phyloP scores from a whole-genome alignment of 2,797 vertebrate genomes.

The Semotilus atromaculatus region DNA sequence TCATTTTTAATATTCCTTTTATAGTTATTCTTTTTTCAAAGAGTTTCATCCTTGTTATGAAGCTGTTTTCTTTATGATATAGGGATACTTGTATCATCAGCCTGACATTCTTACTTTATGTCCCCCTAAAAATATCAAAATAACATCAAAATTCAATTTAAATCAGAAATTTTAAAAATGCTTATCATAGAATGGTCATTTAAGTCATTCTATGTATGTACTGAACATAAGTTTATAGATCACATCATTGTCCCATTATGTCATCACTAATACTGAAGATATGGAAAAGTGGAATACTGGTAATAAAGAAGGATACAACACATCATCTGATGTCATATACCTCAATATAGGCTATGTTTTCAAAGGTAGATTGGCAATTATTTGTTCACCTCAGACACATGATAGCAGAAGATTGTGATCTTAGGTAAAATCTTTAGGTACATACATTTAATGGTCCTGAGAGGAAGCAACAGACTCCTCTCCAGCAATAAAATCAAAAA shows the following conservation, averaged over 20 bases:
- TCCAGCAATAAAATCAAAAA: slow-evolving; percentile 31
- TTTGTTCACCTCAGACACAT: slow-evolving; percentile 34
- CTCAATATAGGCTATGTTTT: background rate
- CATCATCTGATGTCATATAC: background rate
- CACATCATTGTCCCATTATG: background rate
- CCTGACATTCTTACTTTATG: background rate
- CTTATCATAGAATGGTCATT: background rate
- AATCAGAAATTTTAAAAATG: background rate
- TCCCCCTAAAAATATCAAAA: background rate
- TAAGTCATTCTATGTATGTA: background rate
- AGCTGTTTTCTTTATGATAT: background rate
- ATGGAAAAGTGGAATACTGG: background rate
- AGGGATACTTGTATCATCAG: background rate
- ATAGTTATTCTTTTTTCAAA: background rate
- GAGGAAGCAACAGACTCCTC: slow-evolving; percentile 22
- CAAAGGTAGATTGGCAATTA: slow-evolving; percentile 8
- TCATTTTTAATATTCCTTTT: background rate
- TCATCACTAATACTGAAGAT: background rate
- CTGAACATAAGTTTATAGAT: background rate
- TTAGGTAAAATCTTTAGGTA: slow-evolving; percentile 59
- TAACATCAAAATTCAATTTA: background rate
- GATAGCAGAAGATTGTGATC: slow-evolving; percentile 13
- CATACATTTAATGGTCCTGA: slow-evolving; percentile 46
- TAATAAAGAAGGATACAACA: background rate
- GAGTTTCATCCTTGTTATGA: background rate